Conservation (phyloP, 2,113 vertebrate species). For the Butorides virescens region DNA sequence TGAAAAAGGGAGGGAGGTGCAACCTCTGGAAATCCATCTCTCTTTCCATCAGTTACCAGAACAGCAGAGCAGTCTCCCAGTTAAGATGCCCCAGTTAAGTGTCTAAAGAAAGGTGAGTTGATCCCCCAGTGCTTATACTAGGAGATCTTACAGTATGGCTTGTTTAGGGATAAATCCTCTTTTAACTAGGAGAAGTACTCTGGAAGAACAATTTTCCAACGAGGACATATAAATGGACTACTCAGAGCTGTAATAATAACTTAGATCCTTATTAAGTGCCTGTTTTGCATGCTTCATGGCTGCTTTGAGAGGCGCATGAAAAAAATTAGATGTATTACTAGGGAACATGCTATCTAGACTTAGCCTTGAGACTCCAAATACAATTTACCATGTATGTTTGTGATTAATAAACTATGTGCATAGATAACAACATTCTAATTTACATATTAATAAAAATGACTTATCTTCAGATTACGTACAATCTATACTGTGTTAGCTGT, state of each 20-base stretch:
- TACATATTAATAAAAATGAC: not conserved
- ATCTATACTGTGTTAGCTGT: not conserved
- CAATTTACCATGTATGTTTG: not conserved
- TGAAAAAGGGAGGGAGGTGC: not conserved
- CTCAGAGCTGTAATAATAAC: not conserved
- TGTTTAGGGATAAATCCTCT: not conserved
- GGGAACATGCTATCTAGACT: not conserved
- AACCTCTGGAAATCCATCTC: not conserved
- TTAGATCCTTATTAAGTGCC: constrained; percentile 1
- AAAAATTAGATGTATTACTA: not conserved
- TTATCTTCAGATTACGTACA: not conserved
- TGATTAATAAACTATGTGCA: not conserved
- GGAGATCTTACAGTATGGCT: not conserved
- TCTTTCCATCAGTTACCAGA: not conserved
- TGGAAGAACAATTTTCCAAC: not conserved
- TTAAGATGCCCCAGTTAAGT: not conserved
- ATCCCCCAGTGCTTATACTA: not conserved
- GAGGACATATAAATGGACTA: constrained; percentile 7
- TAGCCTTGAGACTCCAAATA: not conserved
- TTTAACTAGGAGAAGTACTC: not conserved
- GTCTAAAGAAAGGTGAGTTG: not conserved
- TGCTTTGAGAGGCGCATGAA: not conserved
- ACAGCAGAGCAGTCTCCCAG: not conserved
- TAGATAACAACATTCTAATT: not conserved
- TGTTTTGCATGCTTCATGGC: not conserved